A percentile compares a stretch with the other conserved stretches of the same genome.
Evolutionary conservation across 2,797 vertebrate genomes (phyloP).

Genomic region (Delichon dasypus): DNA sequence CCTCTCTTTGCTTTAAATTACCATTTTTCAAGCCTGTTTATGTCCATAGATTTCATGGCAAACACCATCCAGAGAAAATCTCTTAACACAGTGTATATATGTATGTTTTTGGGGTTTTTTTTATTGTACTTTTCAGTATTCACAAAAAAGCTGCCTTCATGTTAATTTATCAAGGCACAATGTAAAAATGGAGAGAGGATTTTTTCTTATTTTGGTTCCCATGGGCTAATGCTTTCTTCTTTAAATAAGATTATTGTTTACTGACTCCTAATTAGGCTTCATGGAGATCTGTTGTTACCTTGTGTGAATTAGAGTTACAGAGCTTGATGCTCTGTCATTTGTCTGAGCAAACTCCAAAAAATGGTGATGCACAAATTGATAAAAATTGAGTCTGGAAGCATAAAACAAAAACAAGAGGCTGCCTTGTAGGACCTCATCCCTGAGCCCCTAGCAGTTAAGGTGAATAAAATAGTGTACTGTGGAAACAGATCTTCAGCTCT

Average conservation of each 20-base stretch:
- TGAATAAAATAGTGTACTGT: background rate
- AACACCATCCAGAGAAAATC: background rate
- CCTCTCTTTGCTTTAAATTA: background rate
- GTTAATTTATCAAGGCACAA: background rate
- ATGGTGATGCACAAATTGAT: background rate
- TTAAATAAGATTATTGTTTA: background rate
- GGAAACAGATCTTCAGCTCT: background rate
- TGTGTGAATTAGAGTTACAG: background rate
- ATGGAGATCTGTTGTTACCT: background rate
- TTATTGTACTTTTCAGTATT: background rate
- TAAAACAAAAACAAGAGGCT: background rate
- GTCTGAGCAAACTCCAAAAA: background rate
- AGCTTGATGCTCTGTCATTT: background rate
- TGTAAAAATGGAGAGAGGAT: background rate
- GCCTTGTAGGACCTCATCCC: background rate
- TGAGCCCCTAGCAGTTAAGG: background rate
- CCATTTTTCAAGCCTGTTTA: background rate
- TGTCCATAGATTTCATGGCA: background rate
- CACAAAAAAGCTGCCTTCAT: background rate
- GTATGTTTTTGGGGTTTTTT: background rate
- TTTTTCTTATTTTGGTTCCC: background rate
- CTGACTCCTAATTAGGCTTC: background rate
- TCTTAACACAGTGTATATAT: background rate
- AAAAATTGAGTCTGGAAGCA: background rate
- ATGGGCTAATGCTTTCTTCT: background rate